Evolutionary conservation across 1,140 invertebrate genomes (phyloP).

Genomic region (Drusus annulatus): DNA sequence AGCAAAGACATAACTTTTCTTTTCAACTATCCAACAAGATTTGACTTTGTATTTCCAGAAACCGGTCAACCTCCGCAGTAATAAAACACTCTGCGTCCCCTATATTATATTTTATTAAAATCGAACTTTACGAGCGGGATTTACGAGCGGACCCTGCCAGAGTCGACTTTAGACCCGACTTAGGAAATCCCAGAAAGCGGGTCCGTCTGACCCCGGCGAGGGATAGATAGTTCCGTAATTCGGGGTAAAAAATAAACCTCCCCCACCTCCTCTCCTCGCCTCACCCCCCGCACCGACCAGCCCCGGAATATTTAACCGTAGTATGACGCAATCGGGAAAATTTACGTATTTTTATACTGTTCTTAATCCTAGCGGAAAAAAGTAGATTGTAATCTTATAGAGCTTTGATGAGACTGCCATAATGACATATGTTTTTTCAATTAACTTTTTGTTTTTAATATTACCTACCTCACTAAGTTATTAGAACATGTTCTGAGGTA

Average conservation of each 20-base stretch:
- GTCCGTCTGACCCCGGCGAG: constrained; percentile 23
- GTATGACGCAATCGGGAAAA: too few relatives aligned
- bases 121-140: constrained; percentile 41
- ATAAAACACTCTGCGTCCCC: constrained; percentile 18
- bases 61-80: constrained; percentile 39
- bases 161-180: constrained; percentile 5
- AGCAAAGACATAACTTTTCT: too few relatives aligned
- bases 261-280: background rate
- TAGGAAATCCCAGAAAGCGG: constrained; percentile 13
- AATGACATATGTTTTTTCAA: too few relatives aligned
- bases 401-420: too few relatives aligned
- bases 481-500: too few relatives aligned
- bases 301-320: too few relatives aligned
- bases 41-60: background rate
- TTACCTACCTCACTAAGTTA: too few relatives aligned
- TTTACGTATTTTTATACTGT: too few relatives aligned
- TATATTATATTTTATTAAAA: constrained; percentile 43
- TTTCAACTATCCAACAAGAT: too few relatives aligned
- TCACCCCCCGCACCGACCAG: background rate
- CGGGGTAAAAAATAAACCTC: constrained; percentile 48
- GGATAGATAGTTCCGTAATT: constrained; percentile 52
- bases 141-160: constrained; percentile 28
- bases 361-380: too few relatives aligned
- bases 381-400: too few relatives aligned
- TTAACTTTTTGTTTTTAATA: too few relatives aligned